Base-by-base conservation (phyloP, 1,140 invertebrate genomes). In the Drosophila santomea region DNA sequence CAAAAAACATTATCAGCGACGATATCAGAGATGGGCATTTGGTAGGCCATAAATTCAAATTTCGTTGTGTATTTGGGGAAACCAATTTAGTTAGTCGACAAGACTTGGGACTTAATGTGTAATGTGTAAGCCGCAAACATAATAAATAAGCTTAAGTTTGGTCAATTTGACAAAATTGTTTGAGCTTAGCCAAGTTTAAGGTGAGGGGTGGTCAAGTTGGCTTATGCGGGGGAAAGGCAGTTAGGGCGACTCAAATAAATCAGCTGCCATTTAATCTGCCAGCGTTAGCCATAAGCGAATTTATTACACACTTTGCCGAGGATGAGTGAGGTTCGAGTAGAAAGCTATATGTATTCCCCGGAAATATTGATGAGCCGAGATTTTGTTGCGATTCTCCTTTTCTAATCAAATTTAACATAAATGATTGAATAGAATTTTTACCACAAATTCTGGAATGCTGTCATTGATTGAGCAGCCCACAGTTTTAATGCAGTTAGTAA, bases 161-260 rank as follows among this genome's bases (percentile, higher is more conserved):
- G 83, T 89, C 83, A 89, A 88, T 88, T 88, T 88, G 83, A 88
- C 83, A 88, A 88, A 89, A 88, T 89, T 88, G 84, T 83, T 89
- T 83, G 76, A 89, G 84, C 83, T 83, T 71, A 78, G 56, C 64
- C 63, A 71, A 85, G 68, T 32, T 12, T 35, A 67, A 67, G 63
- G 57, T 67, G 62, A 17, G 28, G 44, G 28, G 14, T 17, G 14
- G 39, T 23, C 6, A 6, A n/a, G 12, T 25, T 25, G 25, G 4
- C 4, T 0, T 4, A 4, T 1, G 25, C 4, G 4, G 25, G 11
- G 38, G 32, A 32, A 8, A 8, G 38, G 56, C 15, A 3, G 47
- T 45, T 32, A 25, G 57, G 59, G 44, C 23, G 54, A 57, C 38
- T 55, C 77, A 76, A 79, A 88, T 88, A 88, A 88, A 88, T 88